These are phyloP conservation scores for Branchellion lobata DNA, from an alignment of 2,888 invertebrate species.

Conservation along the genomic window DNA sequence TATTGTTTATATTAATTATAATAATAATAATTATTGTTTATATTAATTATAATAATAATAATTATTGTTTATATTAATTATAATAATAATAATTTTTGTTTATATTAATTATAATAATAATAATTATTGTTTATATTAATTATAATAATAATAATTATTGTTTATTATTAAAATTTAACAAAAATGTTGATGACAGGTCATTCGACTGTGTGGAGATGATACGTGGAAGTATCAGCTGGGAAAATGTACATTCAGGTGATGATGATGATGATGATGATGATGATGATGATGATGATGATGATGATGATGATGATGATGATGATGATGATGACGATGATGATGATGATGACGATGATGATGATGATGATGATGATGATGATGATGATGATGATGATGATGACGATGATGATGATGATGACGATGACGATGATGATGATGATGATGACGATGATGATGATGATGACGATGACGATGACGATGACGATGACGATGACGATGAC, in stretches of 20 bases:
- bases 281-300: constrained; percentile 33
- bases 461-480: background rate
- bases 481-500: constrained; percentile 28
- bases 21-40: too few species aligned
- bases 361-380: constrained; percentile 20
- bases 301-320: constrained; percentile 5
- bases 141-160: too few species aligned
- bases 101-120: too few species aligned
- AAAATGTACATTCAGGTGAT: constrained; percentile 73
- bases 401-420: background rate
- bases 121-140: too few species aligned
- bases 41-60: too few species aligned
- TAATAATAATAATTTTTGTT: too few species aligned
- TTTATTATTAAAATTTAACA: too few species aligned
- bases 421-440: constrained; percentile 3
- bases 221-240: constrained; percentile 76
- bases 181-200: too few species aligned
- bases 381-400: constrained; percentile 7
- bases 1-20: too few species aligned
- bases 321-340: background rate
- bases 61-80: too few species aligned
- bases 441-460: constrained; percentile 9
- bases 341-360: constrained; percentile 12
- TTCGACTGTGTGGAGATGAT: constrained; percentile 76
- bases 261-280: constrained; percentile 23